Evolutionary conservation across 1,140 invertebrate genomes (phyloP), one percentile per base, ranked within the genome.

Genomic region (Alviniconcha marisindica): DNA sequence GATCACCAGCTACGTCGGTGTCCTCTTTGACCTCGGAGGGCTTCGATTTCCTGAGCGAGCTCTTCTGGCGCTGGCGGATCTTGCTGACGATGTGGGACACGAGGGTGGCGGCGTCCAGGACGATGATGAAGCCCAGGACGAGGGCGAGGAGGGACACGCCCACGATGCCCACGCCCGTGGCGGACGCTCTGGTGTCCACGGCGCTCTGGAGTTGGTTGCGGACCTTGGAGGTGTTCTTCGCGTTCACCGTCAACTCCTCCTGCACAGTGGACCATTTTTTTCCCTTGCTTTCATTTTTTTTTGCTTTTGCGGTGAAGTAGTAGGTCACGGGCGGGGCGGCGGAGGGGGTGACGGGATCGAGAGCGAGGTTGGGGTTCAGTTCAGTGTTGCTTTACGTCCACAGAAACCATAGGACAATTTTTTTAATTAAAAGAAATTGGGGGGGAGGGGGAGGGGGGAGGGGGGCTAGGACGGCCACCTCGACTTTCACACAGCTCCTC

Each of bases 231-330:
- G 78, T 80, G 56, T 42, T 40, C 38, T 80, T 80, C 12, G 38
- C 56, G 60, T 80, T 38, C 3, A 66, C n/a, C 4, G 56, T 44
- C n/a, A 80, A 48, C 10, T 80, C 78, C 15, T 80, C 78, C 78
- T 80, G 78, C 14, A 15, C n/a, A n/a, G n/a, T n/a, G n/a, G n/a
- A n/a, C n/a, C n/a, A n/a, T n/a, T n/a, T n/a, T n/a, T n/a, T n/a
- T n/a, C n/a, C n/a, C n/a, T n/a, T n/a, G n/a, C n/a, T n/a, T n/a
- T n/a, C n/a, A n/a, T n/a, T n/a, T n/a, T n/a, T n/a, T n/a, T n/a
- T n/a, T n/a, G n/a, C n/a, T n/a, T n/a, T n/a, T n/a, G n/a, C n/a
- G n/a, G n/a, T n/a, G n/a, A n/a, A n/a, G n/a, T n/a, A n/a, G n/a
- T n/a, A n/a, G n/a, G n/a, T n/a, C n/a, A n/a, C n/a, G n/a, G n/a